phyloP scores from a whole-genome alignment of 2,797 vertebrate genomes.

The Prunella strophiata region DNA sequence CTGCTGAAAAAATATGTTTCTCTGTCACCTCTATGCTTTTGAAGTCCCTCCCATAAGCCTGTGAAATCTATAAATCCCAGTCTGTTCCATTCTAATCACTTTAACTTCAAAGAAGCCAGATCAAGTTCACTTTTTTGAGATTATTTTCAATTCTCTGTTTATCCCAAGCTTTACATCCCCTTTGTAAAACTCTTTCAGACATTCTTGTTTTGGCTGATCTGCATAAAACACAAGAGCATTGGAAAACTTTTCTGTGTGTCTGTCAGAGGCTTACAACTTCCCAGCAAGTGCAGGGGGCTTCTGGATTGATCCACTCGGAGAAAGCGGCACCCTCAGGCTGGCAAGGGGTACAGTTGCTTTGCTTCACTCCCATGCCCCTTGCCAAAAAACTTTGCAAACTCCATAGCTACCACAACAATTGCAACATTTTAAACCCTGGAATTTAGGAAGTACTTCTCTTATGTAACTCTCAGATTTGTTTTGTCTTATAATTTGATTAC shows the following conservation, averaged over 20 bases:
- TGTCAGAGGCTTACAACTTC: background rate
- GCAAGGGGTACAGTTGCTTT: background rate
- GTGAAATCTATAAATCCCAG: background rate
- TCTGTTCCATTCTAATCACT: background rate
- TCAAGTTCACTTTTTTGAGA: background rate
- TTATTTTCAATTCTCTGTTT: background rate
- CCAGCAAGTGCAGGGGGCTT: background rate
- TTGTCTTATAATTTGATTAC: background rate
- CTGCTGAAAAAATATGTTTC: background rate
- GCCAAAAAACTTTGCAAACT: background rate
- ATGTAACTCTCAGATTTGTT: background rate
- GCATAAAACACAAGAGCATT: background rate
- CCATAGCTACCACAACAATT: background rate
- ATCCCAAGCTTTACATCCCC: background rate
- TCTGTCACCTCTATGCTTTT: constrained; percentile 35
- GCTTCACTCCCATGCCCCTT: background rate
- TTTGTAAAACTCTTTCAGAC: background rate
- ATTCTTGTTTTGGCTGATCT: background rate
- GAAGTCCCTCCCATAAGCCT: constrained; percentile 13
- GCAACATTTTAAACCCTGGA: background rate
- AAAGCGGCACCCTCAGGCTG: background rate
- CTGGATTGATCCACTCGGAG: accelerated
- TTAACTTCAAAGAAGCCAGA: constrained; percentile 26
- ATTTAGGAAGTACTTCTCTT: background rate
- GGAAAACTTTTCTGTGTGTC: background rate